Evolutionary conservation across 2,797 vertebrate species (phyloP), one percentile per base, ranked within the genome.

Genomic region (Odontamblyopus lacepedii): DNA sequence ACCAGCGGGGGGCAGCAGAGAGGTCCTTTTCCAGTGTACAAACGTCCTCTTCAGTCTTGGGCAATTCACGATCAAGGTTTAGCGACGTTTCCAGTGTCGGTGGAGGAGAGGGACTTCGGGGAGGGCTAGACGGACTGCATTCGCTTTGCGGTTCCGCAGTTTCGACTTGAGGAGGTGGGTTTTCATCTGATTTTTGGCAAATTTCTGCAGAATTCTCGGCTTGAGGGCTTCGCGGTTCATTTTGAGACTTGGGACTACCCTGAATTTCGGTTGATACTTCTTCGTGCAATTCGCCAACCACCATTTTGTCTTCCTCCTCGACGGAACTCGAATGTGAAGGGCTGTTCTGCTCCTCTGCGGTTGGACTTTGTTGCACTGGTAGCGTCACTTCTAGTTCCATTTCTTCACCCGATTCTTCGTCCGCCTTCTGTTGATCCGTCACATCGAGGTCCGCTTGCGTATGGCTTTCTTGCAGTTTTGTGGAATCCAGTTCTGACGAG

Each of bases 1-100:
- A 57, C 44, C 27, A 55, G 72, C 38, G 65, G 71, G 19, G 70
- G 50, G 41, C 57, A 56, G 61, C 26, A 35, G 64, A 76, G 41
- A 69, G 32, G 5, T 78, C 77, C 73, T 70, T 76, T 38, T 89
- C 82, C 82, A 86, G 85, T 87, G 81, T 84, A 74, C 79, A 87
- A 63, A 75, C 60, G 27, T 80, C 70, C 69, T 68, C 62, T 67
- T 69, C 32, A 74, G 70, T 41, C 18, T 61, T 48, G 64, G 51
- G 26, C 5, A 11, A 56, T 59, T 67, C 32, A 16, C 50, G 53
- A 77, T 69, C 57, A 71, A 69, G 64, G 67, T 26, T 68, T 70
- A 44, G 80, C 60, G 64, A 73, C 72, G 80, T 76, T 74, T 90
- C 84, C 83, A 87, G 86, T 78, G 84, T 84, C 71, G 66, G 56